Conservation (phyloP, 1,140 invertebrate genomes). For the Heliothis virescens region DNA sequence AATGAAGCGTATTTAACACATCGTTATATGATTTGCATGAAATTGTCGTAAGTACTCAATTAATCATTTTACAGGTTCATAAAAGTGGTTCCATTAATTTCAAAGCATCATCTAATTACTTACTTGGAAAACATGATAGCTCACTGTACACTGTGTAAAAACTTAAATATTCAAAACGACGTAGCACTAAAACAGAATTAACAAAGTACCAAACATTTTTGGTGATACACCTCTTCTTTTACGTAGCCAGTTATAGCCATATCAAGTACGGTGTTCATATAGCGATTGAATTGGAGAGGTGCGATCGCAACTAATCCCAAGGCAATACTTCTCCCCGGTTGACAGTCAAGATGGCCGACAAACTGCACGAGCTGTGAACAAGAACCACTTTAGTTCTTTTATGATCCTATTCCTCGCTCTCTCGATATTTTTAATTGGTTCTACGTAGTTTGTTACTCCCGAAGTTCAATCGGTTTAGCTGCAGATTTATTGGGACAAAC, state of each 20-base stretch:
- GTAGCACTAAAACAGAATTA: not conserved
- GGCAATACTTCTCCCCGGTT: conserved; percentile 41
- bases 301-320: conserved; percentile 38
- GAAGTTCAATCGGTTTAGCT: conserved; percentile 29
- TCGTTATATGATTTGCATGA: conserved; percentile 1
- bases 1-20: no score
- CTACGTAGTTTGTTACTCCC: conserved; percentile 1
- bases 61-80: not conserved
- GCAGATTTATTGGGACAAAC: conserved; percentile 15
- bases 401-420: not conserved
- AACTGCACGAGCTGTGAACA: conserved; percentile 6
- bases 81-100: not conserved
- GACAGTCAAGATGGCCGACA: conserved; percentile 41
- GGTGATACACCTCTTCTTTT: no score
- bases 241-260: conserved; percentile 1
- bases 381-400: not conserved
- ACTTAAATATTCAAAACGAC: no score
- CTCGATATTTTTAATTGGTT: conserved; percentile 26
- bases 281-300: conserved; percentile 14
- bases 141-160: no score
- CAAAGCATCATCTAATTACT: not conserved
- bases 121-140: not conserved
- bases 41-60: not conserved
- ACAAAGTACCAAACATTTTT: not conserved
- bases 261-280: conserved; percentile 29